Evolutionary conservation across 1,140 invertebrate genomes (phyloP), one percentile per base, ranked within the genome.

Genomic region (Halesus radiatus): DNA sequence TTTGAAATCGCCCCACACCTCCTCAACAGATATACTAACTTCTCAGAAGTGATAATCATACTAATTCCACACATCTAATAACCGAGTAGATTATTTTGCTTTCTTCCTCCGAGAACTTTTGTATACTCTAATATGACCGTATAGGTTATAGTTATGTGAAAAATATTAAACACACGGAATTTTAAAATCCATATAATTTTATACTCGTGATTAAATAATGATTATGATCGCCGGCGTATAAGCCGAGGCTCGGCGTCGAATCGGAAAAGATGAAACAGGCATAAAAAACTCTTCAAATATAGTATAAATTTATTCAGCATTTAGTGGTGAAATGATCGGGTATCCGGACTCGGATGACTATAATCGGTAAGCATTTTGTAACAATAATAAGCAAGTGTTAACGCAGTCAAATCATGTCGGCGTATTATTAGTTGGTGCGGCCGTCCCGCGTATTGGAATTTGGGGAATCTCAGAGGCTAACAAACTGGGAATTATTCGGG

Each of bases 361-460:
- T 78, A 66, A 78, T 78, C 76, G 58, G 22, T 52, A 54, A 78
- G 62, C 62, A 22, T 54, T 78, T 77, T 54, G 68, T 78, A 78
- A 66, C 37, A 76, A 76, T 76, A 76, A 76, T 72, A 72, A 70
- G 32, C 52, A 37, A 54, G 72, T 54, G 53, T 75, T 75, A 75
- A 75, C 53, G 29, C 26, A 72, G 20, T 64, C 56, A 64, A 64
- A 76, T 60, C 74, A 52, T 76, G 58, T 76, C 56, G 60, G 74
- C 22, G 45, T 50, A 75, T 56, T 58, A 45, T 45, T 76, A 62
- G 45, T 13, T 20, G 54, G 53, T 26, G 16, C 18, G 56, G 56
- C 16, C 20, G 18, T 64, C 22, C 74, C 15, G 32, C 29, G n/a
- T 64, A 66, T 23, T 3, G 76, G 76, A 78, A 78, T 78, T 66